Base-by-base conservation (phyloP, 2,797 vertebrate genomes). In the Sciurus vulgaris region DNA sequence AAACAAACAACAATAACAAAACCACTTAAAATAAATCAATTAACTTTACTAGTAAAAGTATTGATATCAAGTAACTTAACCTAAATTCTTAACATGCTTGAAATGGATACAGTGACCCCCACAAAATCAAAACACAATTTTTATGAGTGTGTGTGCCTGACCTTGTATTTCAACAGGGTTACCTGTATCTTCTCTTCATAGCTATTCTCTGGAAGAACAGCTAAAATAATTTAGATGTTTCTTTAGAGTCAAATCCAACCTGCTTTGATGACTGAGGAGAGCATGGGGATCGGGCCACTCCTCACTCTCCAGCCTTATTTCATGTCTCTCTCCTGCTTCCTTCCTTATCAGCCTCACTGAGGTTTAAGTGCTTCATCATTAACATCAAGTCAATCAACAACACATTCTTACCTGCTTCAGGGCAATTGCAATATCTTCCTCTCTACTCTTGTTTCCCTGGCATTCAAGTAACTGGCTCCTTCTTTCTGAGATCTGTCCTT, bases 1-100 rank as follows among this genome's bases (percentile, higher is more conserved):
- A 94, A 78, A 84, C n/a, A 89, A 78, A 61, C n/a, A 91, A 78
- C 28, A 72, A 47, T 44, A 91, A 73, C 54, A 95, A 56, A 44
- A 51, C 35, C 12, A 81, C 11, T 85, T 89, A 33, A 84, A 74
- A 56, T 56, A n/a, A 87, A 83, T 73, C 28, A 69, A 82, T 79
- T 76, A 88, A 76, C 8, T 76, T 87, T 3, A 65, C 51, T 73
- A 7, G 22, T 89, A 41, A 91, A 38, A 7, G 38, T 92, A 69
- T 41, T 70, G 24, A 26, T 54, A 51, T 20, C 6, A 44, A 83
- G 28, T 72, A 51, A 93, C 1, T 73, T 54, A 69, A 65, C 13
- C 30, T 61, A 18, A 5, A 11, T 83, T 69, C 69, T 94, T 70
- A 90, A 6, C n/a, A n/a, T 20, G 35, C 51, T 18, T 96, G 35